Evolutionary conservation across 2,113 vertebrate species (phyloP).

Genomic region (Regulus satrapa): DNA sequence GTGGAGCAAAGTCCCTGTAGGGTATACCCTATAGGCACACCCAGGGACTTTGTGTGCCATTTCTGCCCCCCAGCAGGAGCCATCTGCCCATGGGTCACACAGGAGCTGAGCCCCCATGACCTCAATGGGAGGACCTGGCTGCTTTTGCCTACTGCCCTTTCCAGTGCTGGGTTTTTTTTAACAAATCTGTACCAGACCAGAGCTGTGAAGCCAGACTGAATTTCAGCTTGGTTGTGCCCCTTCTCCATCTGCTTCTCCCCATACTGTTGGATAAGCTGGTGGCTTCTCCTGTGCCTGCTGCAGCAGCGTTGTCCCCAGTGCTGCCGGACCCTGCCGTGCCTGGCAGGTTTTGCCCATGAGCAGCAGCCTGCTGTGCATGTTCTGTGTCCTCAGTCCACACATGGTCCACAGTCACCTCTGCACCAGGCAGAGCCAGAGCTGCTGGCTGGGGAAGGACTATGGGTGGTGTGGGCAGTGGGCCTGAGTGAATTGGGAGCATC

Average conservation of each 20-base stretch:
- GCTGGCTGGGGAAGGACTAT: fast-evolving
- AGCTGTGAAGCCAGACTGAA: not conserved
- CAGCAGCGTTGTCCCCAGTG: not conserved
- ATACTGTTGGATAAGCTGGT: not conserved
- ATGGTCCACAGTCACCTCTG: fast-evolving
- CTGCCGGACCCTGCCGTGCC: fast-evolving
- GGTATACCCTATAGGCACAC: fast-evolving
- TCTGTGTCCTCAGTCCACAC: fast-evolving
- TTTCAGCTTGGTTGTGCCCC: not conserved
- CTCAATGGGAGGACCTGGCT: fast-evolving
- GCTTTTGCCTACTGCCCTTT: not conserved
- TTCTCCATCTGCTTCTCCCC: not conserved
- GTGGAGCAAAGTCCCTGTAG: not conserved
- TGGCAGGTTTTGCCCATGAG: fast-evolving
- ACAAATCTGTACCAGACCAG: no score
- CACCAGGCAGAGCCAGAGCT: not conserved
- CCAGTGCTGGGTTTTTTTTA: fast-evolving
- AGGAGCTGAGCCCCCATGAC: fast-evolving
- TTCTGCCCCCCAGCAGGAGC: not conserved
- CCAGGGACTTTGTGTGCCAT: not conserved
- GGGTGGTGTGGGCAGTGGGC: not conserved
- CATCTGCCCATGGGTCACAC: fast-evolving
- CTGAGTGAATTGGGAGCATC: not conserved
- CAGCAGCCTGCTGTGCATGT: fast-evolving
- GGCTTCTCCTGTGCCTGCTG: fast-evolving